Evolutionary conservation across 2,113 vertebrate genomes (phyloP).

Genomic region (Noctilio leporinus): DNA sequence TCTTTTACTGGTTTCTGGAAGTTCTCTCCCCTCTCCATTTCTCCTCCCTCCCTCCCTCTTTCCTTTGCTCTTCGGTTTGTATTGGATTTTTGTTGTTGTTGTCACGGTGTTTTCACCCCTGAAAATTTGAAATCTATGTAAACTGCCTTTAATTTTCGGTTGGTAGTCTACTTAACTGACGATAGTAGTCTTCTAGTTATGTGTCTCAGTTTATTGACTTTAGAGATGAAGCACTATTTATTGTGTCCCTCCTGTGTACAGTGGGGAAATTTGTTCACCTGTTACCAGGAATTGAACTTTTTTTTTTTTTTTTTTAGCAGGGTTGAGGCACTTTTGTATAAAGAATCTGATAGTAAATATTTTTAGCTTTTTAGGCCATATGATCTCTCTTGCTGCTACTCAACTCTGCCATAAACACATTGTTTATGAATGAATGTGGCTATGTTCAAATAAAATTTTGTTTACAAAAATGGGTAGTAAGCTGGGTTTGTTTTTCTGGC

Average conservation of each 20-base stretch:
- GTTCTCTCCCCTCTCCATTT: not conserved
- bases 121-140: not conserved
- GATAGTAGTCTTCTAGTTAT: not conserved
- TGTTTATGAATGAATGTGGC: not conserved
- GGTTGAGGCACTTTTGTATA: not conserved
- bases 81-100: not conserved
- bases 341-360: not conserved
- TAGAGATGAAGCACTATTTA: not conserved
- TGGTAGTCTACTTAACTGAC: not conserved
- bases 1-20: not conserved
- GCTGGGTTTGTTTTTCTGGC: not conserved
- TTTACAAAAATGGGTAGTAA: not conserved
- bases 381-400: not conserved
- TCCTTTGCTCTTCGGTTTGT: not conserved
- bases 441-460: conserved; percentile 2
- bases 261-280: not conserved
- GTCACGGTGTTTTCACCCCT: not conserved
- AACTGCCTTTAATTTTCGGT: not conserved
- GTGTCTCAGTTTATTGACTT: not conserved
- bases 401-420: not conserved
- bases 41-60: too few species aligned
- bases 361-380: not conserved
- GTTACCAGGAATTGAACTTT: not conserved
- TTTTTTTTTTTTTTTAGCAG: not conserved
- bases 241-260: not conserved